These are phyloP conservation scores for Apotomis betuletana DNA, from an alignment of 2,888 invertebrate species.

Conservation along the genomic window DNA sequence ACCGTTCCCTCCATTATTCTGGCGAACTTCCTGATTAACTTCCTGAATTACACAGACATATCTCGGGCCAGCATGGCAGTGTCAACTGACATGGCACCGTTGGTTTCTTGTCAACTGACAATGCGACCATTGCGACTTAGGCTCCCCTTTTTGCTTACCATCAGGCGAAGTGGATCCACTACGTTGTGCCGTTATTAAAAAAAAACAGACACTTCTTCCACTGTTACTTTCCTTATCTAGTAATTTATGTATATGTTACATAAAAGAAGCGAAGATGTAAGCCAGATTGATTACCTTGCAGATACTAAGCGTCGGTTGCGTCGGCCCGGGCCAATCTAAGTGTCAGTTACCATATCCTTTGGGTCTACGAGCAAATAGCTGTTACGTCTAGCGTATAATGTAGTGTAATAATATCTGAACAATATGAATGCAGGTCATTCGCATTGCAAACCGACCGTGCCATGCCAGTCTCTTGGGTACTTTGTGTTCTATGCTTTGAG, in stretches of 20 bases:
- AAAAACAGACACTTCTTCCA: no score
- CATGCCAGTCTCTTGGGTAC: conserved; percentile 16
- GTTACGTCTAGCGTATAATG: conserved; percentile 38
- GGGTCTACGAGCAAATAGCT: conserved; percentile 20
- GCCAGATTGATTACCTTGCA: conserved; percentile 17
- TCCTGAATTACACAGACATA: no score
- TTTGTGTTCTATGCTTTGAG: neutral
- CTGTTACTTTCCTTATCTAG: no score
- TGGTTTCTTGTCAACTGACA: no score
- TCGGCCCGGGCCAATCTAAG: conserved; percentile 20
- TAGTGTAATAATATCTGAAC: conserved; percentile 35
- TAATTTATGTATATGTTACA: neutral
- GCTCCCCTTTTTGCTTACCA: no score
- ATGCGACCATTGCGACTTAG: no score
- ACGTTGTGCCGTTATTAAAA: no score
- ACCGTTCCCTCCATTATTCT: no score
- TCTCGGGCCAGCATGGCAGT: no score
- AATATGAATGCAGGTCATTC: conserved; percentile 41
- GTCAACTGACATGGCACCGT: no score
- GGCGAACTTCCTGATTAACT: no score
- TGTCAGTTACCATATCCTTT: conserved; percentile 35
- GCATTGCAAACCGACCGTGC: conserved; percentile 36
- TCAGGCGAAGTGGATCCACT: no score
- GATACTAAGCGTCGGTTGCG: conserved; percentile 8
- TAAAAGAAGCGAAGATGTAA: conserved; percentile 1